A percentile compares a stretch with the other conserved stretches of the same genome.
Evolutionary conservation across 2,113 vertebrate genomes (phyloP).

Genomic region (human (Homo sapiens)): GRCh38 chr15:98210501-98211000

Average conservation of each 20-base stretch:
- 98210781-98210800: too few species aligned
- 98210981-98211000: background rate
- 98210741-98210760: too few species aligned
- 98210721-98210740: too few species aligned
- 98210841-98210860: background rate
- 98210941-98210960: background rate
- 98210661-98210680: too few species aligned
- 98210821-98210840: background rate
- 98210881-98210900: background rate
- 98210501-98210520: background rate
- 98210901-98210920: background rate
- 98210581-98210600: background rate
- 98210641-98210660: background rate
- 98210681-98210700: too few species aligned
- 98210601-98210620: background rate
- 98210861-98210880: background rate
- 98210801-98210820: rapidly evolving
- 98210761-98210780: too few species aligned
- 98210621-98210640: background rate
- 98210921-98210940: background rate
- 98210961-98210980: background rate
- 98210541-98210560: background rate
- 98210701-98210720: too few species aligned
- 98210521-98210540: background rate
- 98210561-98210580: background rate